A percentile compares a stretch with the other conserved stretches of the same genome.
phyloP scores from a whole-genome alignment of 1,140 invertebrate genomes.

The Globodera ellingtonae region DNA sequence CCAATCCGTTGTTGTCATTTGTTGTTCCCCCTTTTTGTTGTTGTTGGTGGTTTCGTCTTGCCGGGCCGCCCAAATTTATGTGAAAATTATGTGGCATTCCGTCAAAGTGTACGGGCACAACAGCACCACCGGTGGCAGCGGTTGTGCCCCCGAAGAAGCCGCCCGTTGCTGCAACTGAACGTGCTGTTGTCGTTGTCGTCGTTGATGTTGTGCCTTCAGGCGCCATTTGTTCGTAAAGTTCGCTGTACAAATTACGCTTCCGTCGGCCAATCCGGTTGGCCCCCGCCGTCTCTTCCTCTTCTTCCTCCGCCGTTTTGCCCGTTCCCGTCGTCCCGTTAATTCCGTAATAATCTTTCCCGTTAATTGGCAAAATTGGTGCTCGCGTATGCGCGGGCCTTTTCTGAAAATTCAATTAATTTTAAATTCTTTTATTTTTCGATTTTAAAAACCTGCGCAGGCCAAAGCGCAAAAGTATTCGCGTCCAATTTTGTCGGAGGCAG shows the following conservation, averaged over 20 bases:
- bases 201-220: not conserved
- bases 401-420: slow-evolving; percentile 16
- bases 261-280: slow-evolving; percentile 6
- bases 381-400: not conserved
- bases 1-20: not conserved
- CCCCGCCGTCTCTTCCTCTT: slow-evolving; percentile 11
- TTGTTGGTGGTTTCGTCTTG: not conserved
- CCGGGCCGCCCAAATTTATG: not conserved
- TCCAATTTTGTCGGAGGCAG: slow-evolving; percentile 51
- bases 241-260: slow-evolving; percentile 9
- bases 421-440: slow-evolving; percentile 25
- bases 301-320: slow-evolving; percentile 33
- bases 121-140: not conserved
- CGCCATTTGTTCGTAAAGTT: slow-evolving; percentile 1
- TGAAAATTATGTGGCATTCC: not conserved
- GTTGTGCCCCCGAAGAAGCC: not conserved
- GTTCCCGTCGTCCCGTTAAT: slow-evolving; percentile 19
- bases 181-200: not conserved
- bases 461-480: slow-evolving; percentile 48
- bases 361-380: slow-evolving; percentile 3
- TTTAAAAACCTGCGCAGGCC: slow-evolving; percentile 38
- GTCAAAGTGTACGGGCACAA: not conserved
- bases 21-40: not conserved
- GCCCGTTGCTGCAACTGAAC: not conserved
- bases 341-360: not conserved